Conservation (phyloP, 1,140 invertebrate genomes). For the Rhynchophorus ferrugineus region DNA sequence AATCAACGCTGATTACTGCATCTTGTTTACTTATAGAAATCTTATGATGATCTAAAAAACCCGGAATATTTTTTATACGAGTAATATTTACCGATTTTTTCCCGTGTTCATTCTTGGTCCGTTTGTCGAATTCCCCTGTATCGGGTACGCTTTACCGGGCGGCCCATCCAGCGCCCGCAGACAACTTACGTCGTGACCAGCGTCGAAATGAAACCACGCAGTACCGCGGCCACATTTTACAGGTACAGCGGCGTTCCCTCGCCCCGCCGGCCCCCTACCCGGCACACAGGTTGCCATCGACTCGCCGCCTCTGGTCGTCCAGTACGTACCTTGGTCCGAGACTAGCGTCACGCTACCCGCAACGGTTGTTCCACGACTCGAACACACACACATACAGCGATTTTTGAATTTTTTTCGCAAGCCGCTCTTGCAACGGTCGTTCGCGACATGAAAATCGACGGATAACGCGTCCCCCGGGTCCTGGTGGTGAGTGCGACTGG, state of each 20-base stretch:
- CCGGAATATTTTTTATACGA: too few relatives aligned
- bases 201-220: conserved; percentile 24
- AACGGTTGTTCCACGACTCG: conserved; percentile 24
- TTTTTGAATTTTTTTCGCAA: conserved; percentile 12
- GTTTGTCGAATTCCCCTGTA: too few relatives aligned
- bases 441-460: not conserved
- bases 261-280: conserved; percentile 15
- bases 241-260: conserved; percentile 15
- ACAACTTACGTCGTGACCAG: conserved; percentile 22
- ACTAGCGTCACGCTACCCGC: conserved; percentile 18
- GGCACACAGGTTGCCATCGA: conserved; percentile 18
- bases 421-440: not conserved
- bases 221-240: conserved; percentile 24
- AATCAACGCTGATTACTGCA: too few relatives aligned
- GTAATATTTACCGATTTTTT: too few relatives aligned
- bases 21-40: too few relatives aligned
- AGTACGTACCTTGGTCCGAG: conserved; percentile 25
- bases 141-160: too few relatives aligned
- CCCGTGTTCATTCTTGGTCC: too few relatives aligned
- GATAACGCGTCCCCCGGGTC: not conserved
- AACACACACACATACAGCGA: too few relatives aligned
- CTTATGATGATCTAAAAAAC: too few relatives aligned
- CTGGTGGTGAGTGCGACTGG: conserved; percentile 4
- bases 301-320: conserved; percentile 16
- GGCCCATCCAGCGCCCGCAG: conserved; percentile 6